Evolutionary conservation across 2,888 invertebrate species (phyloP).

Genomic region (Onthophagus sagittarius): DNA sequence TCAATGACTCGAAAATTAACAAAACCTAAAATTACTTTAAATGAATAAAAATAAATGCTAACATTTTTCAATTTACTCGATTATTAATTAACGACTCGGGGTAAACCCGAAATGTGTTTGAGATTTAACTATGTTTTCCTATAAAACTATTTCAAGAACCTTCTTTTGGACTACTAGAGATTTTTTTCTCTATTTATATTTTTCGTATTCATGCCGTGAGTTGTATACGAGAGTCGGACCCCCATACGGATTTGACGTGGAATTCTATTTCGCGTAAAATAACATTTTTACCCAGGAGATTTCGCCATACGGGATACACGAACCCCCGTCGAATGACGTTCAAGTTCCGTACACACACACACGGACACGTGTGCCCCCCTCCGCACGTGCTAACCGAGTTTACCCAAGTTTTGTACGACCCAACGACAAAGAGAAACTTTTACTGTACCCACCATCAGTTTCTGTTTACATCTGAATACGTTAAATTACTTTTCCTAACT

Average conservation of each 20-base stretch:
- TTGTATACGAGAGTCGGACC: not conserved
- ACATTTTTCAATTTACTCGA: too few species aligned
- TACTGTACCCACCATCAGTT: not conserved
- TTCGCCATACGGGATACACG: not conserved
- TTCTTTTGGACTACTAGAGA: too few species aligned
- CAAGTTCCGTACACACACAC: not conserved
- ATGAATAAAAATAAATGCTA: not conserved
- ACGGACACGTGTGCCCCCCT: slow-evolving; percentile 3
- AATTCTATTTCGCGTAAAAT: slow-evolving; percentile 19
- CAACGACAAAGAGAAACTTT: not conserved
- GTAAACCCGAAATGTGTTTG: too few species aligned
- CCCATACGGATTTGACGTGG: slow-evolving; percentile 7
- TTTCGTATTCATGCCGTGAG: not conserved
- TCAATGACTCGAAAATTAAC: slow-evolving; percentile 17
- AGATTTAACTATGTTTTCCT: too few species aligned
- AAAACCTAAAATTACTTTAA: slow-evolving; percentile 14
- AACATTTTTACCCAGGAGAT: slow-evolving; percentile 16
- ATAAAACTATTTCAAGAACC: not conserved
- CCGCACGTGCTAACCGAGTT: slow-evolving; percentile 6
- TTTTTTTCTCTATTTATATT: not conserved
- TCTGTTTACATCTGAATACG: not conserved
- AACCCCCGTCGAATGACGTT: slow-evolving; percentile 14
- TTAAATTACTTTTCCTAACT: not conserved
- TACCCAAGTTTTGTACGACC: not conserved
- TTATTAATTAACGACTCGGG: too few species aligned